Evolutionary conservation across 2,888 invertebrate genomes (phyloP), one percentile per base, ranked within the genome.

Genomic region (Malthinus seriepunctatus): DNA sequence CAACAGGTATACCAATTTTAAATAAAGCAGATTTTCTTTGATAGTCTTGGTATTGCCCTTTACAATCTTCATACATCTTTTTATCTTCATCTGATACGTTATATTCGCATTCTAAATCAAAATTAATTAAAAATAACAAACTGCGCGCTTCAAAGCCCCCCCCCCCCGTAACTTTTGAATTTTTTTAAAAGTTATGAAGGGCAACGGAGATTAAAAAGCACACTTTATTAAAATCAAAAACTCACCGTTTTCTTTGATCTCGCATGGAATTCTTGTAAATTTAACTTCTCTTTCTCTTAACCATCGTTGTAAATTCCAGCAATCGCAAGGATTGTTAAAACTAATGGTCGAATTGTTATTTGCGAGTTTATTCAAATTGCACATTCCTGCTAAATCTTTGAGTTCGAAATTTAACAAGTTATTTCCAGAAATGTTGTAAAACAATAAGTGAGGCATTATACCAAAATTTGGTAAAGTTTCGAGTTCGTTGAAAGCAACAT

Each of bases 391-490:
- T 55, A 77, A 73, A 47, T 76, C 70, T 14, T 57, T 68, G 1
- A 73, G 62, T 9, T 64, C 64, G 56, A 77, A 37, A 12, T 64
- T 58, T 4, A 65, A 34, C 11, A 63, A 68, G 38, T 65, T 62
- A 63, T 76, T 76, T 44, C 74, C 76, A 23, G 74, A 69, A 35
- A 78, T 73, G 57, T 78, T 77, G 56, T 76, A 71, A 33, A 64
- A 63, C 10, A 65, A 37, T 52, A 78, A 65, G 47, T 69, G 67
- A 3, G 77, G 75, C 56, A 78, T 52, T 3, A 55, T 34, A 6
- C 70, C 67, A 44, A 70, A 55, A 37, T 65, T 51, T 6, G 70
- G 70, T 10, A 70, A 53, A n/a, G 32, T 58, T 49, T 70, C 67
- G 9, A 70, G 65, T 35, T 71, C 71, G 14, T 72, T 72, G 50